Conservation (phyloP, 1,140 invertebrate species). For the Trypoxylus dichotomus region DNA sequence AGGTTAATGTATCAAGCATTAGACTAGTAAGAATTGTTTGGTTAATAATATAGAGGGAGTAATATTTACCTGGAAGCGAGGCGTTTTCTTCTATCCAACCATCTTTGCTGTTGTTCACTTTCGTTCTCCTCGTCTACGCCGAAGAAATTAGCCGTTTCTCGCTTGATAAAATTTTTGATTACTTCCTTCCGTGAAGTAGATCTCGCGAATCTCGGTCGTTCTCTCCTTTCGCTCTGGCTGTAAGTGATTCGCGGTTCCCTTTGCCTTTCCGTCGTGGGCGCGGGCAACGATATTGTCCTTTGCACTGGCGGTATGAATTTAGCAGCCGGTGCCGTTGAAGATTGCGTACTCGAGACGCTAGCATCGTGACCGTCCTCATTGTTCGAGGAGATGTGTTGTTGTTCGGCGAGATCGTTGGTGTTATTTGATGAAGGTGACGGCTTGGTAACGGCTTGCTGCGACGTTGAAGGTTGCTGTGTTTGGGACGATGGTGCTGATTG, state of each 20-base stretch:
- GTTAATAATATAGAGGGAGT: too few species aligned
- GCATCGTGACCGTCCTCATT: slow-evolving; percentile 25
- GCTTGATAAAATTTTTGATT: slow-evolving; percentile 67
- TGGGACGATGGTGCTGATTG: slow-evolving; percentile 8
- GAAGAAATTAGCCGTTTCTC: slow-evolving; percentile 77
- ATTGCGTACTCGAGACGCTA: slow-evolving; percentile 23
- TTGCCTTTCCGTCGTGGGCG: slow-evolving; percentile 50
- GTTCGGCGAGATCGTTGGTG: slow-evolving; percentile 31
- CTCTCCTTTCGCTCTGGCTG: slow-evolving; percentile 49
- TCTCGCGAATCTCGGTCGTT: slow-evolving; percentile 47
- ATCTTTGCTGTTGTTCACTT: slow-evolving; percentile 67
- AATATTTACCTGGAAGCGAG: slow-evolving; percentile 65
- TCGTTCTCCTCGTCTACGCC: slow-evolving; percentile 75
- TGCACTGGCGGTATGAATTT: slow-evolving; percentile 39
- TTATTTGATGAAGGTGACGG: slow-evolving; percentile 36
- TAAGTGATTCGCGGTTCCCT: slow-evolving; percentile 43
- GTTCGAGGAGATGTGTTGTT: slow-evolving; percentile 28
- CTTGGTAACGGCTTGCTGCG: slow-evolving; percentile 30
- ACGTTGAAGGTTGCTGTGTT: slow-evolving; percentile 27
- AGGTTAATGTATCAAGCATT: too few species aligned
- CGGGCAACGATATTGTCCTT: slow-evolving; percentile 53
- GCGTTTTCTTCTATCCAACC: slow-evolving; percentile 73
- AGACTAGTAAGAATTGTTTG: too few species aligned
- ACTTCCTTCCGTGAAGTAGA: slow-evolving; percentile 54
- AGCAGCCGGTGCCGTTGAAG: slow-evolving; percentile 36